Conservation (phyloP, 2,888 invertebrate species). For the Drosophila tripunctata region DNA sequence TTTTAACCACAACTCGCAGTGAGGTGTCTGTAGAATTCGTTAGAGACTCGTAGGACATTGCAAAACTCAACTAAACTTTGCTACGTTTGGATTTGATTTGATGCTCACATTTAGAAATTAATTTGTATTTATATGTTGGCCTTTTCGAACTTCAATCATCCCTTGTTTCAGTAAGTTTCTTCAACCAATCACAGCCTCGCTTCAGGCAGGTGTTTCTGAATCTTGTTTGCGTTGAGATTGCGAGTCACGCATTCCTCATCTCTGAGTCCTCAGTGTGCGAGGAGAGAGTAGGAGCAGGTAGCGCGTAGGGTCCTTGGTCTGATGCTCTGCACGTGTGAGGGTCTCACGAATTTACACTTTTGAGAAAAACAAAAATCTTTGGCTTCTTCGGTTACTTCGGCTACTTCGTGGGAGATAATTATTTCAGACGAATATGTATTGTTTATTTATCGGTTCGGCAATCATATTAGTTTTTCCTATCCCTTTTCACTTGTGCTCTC, state of each 20-base stretch:
- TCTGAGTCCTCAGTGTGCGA: conserved; percentile 17
- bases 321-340: conserved; percentile 56
- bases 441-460: conserved; percentile 47
- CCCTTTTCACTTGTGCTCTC: conserved; percentile 38
- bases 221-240: conserved; percentile 31
- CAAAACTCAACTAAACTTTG: conserved; percentile 26
- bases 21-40: conserved; percentile 37
- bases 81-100: conserved; percentile 59
- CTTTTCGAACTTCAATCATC: conserved; percentile 29
- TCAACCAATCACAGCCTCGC: conserved; percentile 67
- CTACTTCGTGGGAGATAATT: conserved; percentile 74
- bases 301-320: conserved; percentile 15
- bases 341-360: conserved; percentile 37
- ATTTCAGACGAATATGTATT: conserved; percentile 59
- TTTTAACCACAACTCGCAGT: conserved; percentile 26
- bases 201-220: conserved; percentile 67
- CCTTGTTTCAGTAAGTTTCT: conserved; percentile 31
- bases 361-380: conserved; percentile 42
- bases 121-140: conserved; percentile 67
- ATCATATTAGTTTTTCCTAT: conserved; percentile 35
- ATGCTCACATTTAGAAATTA: conserved; percentile 36
- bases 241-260: conserved; percentile 37
- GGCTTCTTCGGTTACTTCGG: conserved; percentile 21
- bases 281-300: conserved; percentile 49
- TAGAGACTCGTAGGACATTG: conserved; percentile 74